phyloP scores from a whole-genome alignment of 2,113 vertebrate species.

The Lampris incognitus region DNA sequence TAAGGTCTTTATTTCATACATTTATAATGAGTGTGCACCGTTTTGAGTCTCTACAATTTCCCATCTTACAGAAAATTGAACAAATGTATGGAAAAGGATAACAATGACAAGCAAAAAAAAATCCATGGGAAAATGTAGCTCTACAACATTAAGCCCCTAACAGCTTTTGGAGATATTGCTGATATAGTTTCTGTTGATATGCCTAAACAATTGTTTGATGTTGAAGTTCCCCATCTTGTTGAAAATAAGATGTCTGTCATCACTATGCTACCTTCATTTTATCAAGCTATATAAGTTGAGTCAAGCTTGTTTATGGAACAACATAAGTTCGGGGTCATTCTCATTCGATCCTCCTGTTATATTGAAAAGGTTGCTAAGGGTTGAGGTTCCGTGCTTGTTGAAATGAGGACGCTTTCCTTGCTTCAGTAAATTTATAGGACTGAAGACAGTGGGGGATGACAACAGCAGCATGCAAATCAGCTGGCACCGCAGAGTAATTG shows the following conservation, averaged over 20 bases:
- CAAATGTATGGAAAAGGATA: no score
- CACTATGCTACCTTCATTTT: neutral
- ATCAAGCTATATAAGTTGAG: neutral
- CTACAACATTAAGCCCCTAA: no score
- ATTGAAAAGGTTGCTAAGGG: slow-evolving; percentile 27
- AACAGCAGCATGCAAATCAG: slow-evolving; percentile 68
- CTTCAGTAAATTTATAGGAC: slow-evolving; percentile 9
- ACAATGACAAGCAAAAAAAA: no score
- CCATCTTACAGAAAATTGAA: no score
- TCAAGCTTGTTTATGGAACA: no score
- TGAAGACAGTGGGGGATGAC: slow-evolving; percentile 59
- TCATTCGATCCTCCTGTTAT: slow-evolving; percentile 12
- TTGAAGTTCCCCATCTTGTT: neutral
- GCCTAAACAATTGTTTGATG: neutral
- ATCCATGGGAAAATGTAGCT: no score
- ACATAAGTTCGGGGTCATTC: slow-evolving; percentile 8
- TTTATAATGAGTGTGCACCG: no score
- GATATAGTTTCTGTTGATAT: neutral
- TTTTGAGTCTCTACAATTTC: no score
- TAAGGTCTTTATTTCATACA: no score
- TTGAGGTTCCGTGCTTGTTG: slow-evolving; percentile 21
- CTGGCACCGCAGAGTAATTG: slow-evolving; percentile 14
- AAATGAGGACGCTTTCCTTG: slow-evolving; percentile 41
- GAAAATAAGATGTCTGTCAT: neutral
- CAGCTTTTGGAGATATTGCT: neutral